A percentile compares a stretch with the other conserved stretches of the same genome.
phyloP scores from a whole-genome alignment of 2,888 invertebrate genomes.

The Eubasilissa splendida region DNA sequence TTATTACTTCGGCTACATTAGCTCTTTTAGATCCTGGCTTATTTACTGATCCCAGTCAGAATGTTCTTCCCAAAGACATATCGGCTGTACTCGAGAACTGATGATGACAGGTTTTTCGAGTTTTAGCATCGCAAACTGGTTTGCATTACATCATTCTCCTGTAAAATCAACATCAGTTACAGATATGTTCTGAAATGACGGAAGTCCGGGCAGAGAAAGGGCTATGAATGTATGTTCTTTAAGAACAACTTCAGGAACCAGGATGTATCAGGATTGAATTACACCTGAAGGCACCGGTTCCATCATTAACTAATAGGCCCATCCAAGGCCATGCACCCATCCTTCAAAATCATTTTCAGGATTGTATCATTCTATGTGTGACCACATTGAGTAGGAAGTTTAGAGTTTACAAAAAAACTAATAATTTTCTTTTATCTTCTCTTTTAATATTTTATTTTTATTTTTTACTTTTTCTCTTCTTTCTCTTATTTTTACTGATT shows the following conservation, averaged over 20 bases:
- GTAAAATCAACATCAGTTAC: constrained; percentile 36
- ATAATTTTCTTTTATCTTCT: too few relatives aligned
- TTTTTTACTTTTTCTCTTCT: too few relatives aligned
- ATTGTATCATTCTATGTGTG: not conserved
- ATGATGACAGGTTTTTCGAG: constrained; percentile 37
- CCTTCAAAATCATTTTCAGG: constrained; percentile 33
- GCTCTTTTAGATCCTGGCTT: not conserved
- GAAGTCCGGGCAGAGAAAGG: constrained; percentile 37
- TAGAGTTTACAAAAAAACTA: constrained; percentile 33
- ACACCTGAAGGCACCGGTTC: constrained; percentile 1
- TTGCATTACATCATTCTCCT: constrained; percentile 9
- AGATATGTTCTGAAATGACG: constrained; percentile 42
- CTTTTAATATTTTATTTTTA: too few relatives aligned
- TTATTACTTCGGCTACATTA: constrained; percentile 40
- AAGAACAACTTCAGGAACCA: constrained; percentile 17
- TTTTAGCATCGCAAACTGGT: constrained; percentile 10
- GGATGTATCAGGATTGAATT: constrained; percentile 42
- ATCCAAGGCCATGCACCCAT: constrained; percentile 47
- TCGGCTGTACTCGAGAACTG: constrained; percentile 44
- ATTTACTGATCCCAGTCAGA: constrained; percentile 43
- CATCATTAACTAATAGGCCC: constrained; percentile 25
- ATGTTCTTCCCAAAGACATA: constrained; percentile 51
- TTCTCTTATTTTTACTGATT: too few relatives aligned
- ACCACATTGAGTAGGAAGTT: constrained; percentile 41
- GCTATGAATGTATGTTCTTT: constrained; percentile 24